Conservation (phyloP, 2,888 invertebrate species). For the Metellina segmentata region DNA sequence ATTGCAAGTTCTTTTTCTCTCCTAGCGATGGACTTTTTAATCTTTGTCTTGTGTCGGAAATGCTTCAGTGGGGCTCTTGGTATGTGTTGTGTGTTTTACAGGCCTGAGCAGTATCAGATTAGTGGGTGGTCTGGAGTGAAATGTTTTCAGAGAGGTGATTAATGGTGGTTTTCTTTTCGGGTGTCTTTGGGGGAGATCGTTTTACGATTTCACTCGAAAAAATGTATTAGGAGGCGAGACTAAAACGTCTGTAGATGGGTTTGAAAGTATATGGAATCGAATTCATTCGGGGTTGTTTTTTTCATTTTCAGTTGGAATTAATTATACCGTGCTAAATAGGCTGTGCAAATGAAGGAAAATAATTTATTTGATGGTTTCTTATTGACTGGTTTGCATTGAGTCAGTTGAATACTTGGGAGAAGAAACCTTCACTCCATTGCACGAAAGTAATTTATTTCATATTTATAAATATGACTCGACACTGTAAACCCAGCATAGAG, state of each 20-base stretch:
- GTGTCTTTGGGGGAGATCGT: not conserved
- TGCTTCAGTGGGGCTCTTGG: not conserved
- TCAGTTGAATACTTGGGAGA: too few relatives aligned
- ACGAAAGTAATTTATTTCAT: too few relatives aligned
- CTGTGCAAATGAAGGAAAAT: too few relatives aligned
- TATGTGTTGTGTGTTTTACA: not conserved
- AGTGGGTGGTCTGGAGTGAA: conserved; percentile 11
- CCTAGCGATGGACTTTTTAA: conserved; percentile 42
- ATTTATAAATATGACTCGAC: too few relatives aligned
- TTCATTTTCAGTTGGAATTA: too few relatives aligned
- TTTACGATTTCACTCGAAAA: conserved; percentile 18
- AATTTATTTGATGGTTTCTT: too few relatives aligned
- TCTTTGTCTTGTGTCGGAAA: conserved; percentile 6
- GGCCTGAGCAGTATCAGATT: not conserved
- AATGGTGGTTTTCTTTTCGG: conserved; percentile 37
- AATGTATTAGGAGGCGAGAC: not conserved
- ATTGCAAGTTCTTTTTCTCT: conserved; percentile 17
- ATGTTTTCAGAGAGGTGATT: conserved; percentile 32
- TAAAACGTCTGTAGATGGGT: not conserved
- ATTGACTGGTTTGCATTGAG: too few relatives aligned
- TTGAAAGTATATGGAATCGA: not conserved
- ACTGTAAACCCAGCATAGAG: too few relatives aligned
- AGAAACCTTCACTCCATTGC: too few relatives aligned
- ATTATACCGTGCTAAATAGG: too few relatives aligned
- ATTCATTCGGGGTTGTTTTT: too few relatives aligned